Conservation (phyloP, 2,797 vertebrate genomes). For the Myotis myotis region DNA sequence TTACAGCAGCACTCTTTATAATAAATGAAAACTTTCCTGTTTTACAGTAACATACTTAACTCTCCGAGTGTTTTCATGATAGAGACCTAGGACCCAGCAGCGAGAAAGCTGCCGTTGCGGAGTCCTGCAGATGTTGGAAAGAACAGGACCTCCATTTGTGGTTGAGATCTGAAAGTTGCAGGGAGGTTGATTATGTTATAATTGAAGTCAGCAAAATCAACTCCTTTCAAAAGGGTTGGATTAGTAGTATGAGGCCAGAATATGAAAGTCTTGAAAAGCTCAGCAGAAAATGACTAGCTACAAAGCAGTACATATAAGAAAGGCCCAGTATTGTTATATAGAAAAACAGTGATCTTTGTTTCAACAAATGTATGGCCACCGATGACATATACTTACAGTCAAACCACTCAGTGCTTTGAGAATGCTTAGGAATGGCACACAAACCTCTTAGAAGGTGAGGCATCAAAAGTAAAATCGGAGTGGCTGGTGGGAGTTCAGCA, state of each 20-base stretch:
- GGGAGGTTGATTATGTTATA: background rate
- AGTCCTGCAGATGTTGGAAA: background rate
- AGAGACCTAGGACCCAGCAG: background rate
- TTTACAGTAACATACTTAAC: background rate
- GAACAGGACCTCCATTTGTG: background rate
- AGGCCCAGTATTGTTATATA: background rate
- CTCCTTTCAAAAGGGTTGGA: background rate
- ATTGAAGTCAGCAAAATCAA: background rate
- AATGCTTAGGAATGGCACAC: background rate
- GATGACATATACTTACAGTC: background rate
- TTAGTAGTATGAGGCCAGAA: background rate
- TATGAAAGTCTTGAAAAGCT: background rate
- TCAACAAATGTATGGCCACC: background rate
- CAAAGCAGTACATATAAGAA: background rate
- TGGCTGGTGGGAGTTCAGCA: background rate
- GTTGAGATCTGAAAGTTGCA: background rate
- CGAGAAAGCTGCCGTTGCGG: background rate
- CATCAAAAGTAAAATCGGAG: background rate
- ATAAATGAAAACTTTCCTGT: background rate
- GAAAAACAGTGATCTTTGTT: constrained; percentile 6
- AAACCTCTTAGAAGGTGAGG: background rate
- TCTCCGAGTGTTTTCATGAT: background rate
- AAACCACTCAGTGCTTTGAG: background rate
- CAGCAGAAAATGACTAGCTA: background rate
- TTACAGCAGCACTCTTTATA: background rate